These are phyloP conservation scores for Meloidogyne hapla DNA, from an alignment of 1,140 invertebrate species.

Conservation along the genomic window DNA sequence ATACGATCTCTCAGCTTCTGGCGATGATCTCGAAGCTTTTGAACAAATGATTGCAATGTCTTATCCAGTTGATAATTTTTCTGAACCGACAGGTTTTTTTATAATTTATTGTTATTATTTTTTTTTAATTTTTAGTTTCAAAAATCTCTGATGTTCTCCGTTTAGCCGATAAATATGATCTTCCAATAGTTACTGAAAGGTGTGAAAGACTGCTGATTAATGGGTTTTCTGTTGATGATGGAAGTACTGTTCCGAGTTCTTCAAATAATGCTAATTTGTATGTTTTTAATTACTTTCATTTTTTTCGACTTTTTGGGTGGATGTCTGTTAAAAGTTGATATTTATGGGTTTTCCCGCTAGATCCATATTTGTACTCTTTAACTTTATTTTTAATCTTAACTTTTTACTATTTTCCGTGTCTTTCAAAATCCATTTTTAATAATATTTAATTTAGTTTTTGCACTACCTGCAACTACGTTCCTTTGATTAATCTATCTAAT, in stretches of 20 bases:
- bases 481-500: background rate
- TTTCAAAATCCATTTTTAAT: conserved; percentile 1
- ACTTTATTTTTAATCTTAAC: too few species aligned
- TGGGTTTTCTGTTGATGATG: background rate
- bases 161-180: background rate
- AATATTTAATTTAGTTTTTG: background rate
- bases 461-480: background rate
- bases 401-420: background rate
- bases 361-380: too few species aligned
- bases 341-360: too few species aligned
- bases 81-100: background rate
- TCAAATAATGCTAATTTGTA: background rate
- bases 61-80: background rate
- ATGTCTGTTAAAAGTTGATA: too few species aligned
- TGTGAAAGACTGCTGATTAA: background rate
- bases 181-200: background rate
- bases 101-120: background rate
- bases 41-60: background rate
- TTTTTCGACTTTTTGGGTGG: too few species aligned
- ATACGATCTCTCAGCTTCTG: background rate
- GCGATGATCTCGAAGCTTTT: background rate
- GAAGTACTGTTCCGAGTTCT: background rate
- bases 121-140: background rate
- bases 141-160: background rate
- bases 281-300: background rate